Conservation (phyloP, 1,140 invertebrate genomes). For the Sycophila sp. region DNA sequence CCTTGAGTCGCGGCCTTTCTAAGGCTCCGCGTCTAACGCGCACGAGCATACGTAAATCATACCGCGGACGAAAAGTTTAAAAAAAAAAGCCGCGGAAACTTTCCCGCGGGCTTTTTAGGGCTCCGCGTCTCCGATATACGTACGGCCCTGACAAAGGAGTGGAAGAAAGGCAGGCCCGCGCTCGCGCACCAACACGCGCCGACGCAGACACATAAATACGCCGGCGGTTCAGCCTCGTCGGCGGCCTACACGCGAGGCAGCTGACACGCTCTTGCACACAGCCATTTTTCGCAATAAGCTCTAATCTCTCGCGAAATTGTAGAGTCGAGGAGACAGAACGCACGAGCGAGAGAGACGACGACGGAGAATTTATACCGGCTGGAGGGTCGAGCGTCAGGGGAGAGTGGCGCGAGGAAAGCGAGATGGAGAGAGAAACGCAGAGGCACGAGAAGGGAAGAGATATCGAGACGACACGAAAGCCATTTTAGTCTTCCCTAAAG, state of each 20-base stretch:
- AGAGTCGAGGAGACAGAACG: conserved; percentile 35
- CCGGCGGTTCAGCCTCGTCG: background rate
- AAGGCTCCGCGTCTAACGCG: too few relatives aligned
- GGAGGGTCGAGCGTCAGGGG: background rate
- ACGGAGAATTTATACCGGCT: conserved; percentile 51
- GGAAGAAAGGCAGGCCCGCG: too few relatives aligned
- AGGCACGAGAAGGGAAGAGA: conserved; percentile 32
- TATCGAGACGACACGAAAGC: conserved; percentile 41
- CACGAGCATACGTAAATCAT: too few relatives aligned
- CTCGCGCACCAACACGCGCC: background rate
- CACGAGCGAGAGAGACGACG: background rate
- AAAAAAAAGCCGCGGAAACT: too few relatives aligned
- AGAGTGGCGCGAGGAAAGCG: background rate
- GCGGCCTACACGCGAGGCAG: background rate
- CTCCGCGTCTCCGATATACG: too few relatives aligned
- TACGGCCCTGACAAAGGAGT: background rate
- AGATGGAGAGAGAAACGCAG: background rate
- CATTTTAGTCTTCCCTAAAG: conserved; percentile 41
- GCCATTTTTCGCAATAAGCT: conserved; percentile 50
- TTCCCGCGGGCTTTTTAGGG: too few relatives aligned
- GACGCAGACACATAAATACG: background rate
- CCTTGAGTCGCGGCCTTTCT: too few relatives aligned
- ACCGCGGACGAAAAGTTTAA: too few relatives aligned
- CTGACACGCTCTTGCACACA: conserved; percentile 16
- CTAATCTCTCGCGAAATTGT: conserved; percentile 56